Evolutionary conservation across 2,113 vertebrate genomes (phyloP).

Genomic region (Thryonomys swinderianus): DNA sequence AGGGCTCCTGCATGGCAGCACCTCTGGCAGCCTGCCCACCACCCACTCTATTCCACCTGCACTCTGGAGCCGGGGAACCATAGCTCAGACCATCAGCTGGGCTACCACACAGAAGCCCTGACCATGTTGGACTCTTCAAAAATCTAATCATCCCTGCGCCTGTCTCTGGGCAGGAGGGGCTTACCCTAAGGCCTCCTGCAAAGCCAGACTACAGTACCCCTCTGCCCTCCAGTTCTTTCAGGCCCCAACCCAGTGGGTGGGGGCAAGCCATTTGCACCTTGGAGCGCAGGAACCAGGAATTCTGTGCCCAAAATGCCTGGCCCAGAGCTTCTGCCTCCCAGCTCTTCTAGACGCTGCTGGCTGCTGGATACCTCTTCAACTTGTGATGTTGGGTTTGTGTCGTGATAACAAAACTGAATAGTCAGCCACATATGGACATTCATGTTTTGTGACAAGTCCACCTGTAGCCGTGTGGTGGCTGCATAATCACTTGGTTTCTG

Average conservation of each 20-base stretch:
- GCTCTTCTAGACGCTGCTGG: slow-evolving; percentile 74
- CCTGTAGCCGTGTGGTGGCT: slow-evolving; percentile 81
- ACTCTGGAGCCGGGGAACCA: background rate
- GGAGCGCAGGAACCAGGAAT: slow-evolving; percentile 63
- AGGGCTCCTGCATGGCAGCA: background rate
- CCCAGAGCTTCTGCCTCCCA: slow-evolving; percentile 42
- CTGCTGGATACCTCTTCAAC: slow-evolving; percentile 82
- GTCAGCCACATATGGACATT: slow-evolving; percentile 73
- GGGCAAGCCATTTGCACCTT: slow-evolving; percentile 57
- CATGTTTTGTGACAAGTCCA: slow-evolving; percentile 80
- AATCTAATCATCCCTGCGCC: background rate
- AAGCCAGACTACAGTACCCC: slow-evolving; percentile 57
- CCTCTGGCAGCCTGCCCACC: background rate
- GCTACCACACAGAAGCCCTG: background rate
- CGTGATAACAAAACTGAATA: slow-evolving; percentile 60
- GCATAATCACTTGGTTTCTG: slow-evolving; percentile 81
- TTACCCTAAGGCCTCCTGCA: slow-evolving; percentile 37
- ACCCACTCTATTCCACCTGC: background rate
- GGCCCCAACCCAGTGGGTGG: slow-evolving; percentile 8
- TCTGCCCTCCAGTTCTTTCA: slow-evolving; percentile 29
- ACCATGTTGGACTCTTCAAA: slow-evolving; percentile 19
- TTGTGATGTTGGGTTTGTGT: slow-evolving; percentile 84
- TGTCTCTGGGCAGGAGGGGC: background rate
- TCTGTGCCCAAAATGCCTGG: slow-evolving; percentile 72
- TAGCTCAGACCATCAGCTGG: background rate